Evolutionary conservation across 2,888 invertebrate genomes (phyloP), one percentile per base, ranked within the genome.

Genomic region (Dolichopus griseipennis): DNA sequence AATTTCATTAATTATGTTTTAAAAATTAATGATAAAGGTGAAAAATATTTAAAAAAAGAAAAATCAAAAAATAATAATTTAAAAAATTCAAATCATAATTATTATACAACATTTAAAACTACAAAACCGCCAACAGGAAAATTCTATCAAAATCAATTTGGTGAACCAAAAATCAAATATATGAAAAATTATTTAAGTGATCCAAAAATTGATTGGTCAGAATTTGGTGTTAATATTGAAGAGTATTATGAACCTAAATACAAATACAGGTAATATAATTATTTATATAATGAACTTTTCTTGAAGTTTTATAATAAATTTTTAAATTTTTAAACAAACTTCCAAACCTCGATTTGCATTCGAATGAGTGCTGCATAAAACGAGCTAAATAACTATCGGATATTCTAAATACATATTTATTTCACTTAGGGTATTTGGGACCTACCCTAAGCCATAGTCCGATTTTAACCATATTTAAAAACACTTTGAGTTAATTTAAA

Each of bases 211-310:
- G 75, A 75, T 66, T 81, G 74, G 79, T 74, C 69, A 22, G 66
- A 70, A 34, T 69, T 81, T 65, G 81, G 81, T 0, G 71, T 81
- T 22, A 67, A 72, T n/a, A 80, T 81, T 15, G 81, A 81, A 81
- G 70, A 72, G 37, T 81, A 80, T 4, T 63, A 15, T 64, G 72
- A 62, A 52, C 52, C 10, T 64, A 61, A 9, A n/a, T 66, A 66
- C 5, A 34, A 61, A 65, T 10, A 41, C 18, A 43, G 21, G 20
- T 37, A 52, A 18, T 15, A 52, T 2, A 52, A 15, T 52, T 12
- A 52, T 52, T 37, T 37, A 37, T 34, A 34, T 37, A 73, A 15
- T 70, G 77, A 64, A 72, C 73, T 10, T 66, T 68, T 27, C 27
- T n/a, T n/a, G n/a, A n/a, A n/a, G n/a, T n/a, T n/a, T n/a, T n/a